These are phyloP conservation scores for Fistularia tabacaria DNA, from an alignment of 2,797 vertebrate species.

Conservation along the genomic window DNA sequence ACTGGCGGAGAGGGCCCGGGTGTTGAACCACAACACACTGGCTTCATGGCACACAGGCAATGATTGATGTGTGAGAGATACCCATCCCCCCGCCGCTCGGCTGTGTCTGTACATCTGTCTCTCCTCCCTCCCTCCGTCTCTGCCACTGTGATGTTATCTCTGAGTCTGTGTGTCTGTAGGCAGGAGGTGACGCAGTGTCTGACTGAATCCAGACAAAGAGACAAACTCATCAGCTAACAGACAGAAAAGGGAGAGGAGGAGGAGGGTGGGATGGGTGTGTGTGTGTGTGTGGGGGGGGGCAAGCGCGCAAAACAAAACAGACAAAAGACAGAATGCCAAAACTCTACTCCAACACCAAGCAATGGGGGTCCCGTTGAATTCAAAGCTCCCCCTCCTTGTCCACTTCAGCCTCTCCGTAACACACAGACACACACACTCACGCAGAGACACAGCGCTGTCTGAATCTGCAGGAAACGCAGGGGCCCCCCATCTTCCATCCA, in stretches of 20 bases:
- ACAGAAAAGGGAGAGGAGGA: constrained; percentile 51
- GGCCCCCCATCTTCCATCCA: constrained; percentile 32
- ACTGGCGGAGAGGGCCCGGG: constrained; percentile 38
- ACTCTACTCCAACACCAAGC: constrained; percentile 72
- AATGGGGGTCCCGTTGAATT: constrained; percentile 70
- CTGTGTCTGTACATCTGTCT: constrained; percentile 85
- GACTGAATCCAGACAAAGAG: constrained; percentile 84
- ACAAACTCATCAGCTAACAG: constrained; percentile 82
- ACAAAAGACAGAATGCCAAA: constrained; percentile 76
- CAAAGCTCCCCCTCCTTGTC: constrained; percentile 43
- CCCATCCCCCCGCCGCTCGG: constrained; percentile 70
- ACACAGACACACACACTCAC: constrained; percentile 38
- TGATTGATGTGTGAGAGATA: constrained; percentile 78
- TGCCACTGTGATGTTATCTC: constrained; percentile 84
- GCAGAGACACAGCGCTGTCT: constrained; percentile 47
- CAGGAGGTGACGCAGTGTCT: constrained; percentile 87
- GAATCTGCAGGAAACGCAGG: constrained; percentile 52
- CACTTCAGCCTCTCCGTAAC: constrained; percentile 38
- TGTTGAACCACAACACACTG: constrained; percentile 68
- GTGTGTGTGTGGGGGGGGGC: constrained; percentile 10
- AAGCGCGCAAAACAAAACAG: constrained; percentile 68
- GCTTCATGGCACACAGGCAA: constrained; percentile 61
- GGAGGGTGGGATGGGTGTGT: constrained; percentile 9
- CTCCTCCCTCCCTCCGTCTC: constrained; percentile 63
- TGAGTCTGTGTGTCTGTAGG: constrained; percentile 83